Base-by-base conservation (phyloP, 2,797 vertebrate genomes). In the Fundulus diaphanus region DNA sequence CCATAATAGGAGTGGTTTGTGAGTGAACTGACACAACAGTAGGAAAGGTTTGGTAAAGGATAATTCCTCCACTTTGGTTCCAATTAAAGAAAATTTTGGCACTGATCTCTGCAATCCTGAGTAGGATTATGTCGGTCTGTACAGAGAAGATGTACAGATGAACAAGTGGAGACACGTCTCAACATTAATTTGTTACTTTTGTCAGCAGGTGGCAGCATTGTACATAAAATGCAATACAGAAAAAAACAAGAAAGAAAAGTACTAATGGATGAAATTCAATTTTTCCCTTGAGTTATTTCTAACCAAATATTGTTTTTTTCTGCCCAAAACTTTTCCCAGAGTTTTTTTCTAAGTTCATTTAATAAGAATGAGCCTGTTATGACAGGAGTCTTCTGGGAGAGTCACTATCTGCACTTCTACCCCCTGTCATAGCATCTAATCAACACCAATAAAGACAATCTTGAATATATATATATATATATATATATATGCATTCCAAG, bases 191-290 rank as follows among this genome's bases (percentile, higher is more conserved):
- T 12, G 13, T 15, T 4, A 15, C 52, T 33, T 68, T 70, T 42
- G 54, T 31, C 92, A 93, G 83, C 82, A 95, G 95, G 76, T 94
- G 94, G 94, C 92, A 93, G 91, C 91, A 92, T 94, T 90, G 89
- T 35, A 90, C 78, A 85, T 79, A 40, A 75, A 91, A 94, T 94
- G 46, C 16, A 72, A 44, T 59, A 18, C 52, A 48, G 70, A 63
- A 68, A 77, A 68, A 77, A 73, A 15, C 24, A 20, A 74, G 74
- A 24, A 79, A 72, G n/a, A 68, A 87, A 82, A 86, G 90, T 56
- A 72, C 65, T 31, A 73, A 35, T 71, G 70, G 85, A 85, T 91
- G 88, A 88, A 87, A 89, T 89, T 92, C 82, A 57, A 84, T 83
- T 46, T 80, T 71, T 84, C 76, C 37, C 72, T 89, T 91, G 87